These are phyloP conservation scores for Cherax quadricarinatus DNA, from an alignment of 1,140 invertebrate species.

Conservation along the genomic window DNA sequence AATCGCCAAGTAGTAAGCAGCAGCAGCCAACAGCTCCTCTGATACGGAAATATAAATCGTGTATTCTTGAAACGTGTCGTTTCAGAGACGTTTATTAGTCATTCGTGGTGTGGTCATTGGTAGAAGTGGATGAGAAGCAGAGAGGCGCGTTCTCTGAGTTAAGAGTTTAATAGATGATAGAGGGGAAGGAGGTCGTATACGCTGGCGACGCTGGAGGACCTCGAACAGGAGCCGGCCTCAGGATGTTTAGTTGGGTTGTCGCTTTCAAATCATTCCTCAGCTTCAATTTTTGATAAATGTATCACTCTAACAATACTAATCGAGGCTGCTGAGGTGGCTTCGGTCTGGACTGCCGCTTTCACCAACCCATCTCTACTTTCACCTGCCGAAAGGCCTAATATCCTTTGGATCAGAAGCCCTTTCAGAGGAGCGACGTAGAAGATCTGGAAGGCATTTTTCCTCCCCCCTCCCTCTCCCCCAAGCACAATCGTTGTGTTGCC, in stretches of 20 bases:
- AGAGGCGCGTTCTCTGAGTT: no score
- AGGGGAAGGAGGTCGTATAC: no score
- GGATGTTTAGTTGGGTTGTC: constrained; percentile 24
- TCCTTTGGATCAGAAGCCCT: not conserved
- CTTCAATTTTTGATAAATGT: constrained; percentile 61
- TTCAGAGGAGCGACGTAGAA: constrained; percentile 4
- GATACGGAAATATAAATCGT: no score
- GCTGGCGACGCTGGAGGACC: no score
- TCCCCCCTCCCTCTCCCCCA: not conserved
- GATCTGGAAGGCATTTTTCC: constrained; percentile 35
- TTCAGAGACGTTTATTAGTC: no score
- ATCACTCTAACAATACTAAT: constrained; percentile 60
- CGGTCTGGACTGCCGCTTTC: not conserved
- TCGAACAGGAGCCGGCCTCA: not conserved
- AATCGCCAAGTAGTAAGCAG: no score
- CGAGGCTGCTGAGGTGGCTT: constrained; percentile 54
- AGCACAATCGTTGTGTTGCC: constrained; percentile 44
- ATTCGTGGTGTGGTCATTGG: no score
- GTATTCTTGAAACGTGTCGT: no score
- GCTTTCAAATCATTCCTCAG: constrained; percentile 17
- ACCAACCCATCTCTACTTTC: not conserved
- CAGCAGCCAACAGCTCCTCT: no score
- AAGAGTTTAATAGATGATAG: no score
- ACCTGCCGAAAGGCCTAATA: constrained; percentile 4
- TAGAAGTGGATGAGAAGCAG: no score